These are phyloP conservation scores for Mormoops blainvillei DNA, from an alignment of 2,113 vertebrate species.

Conservation along the genomic window DNA sequence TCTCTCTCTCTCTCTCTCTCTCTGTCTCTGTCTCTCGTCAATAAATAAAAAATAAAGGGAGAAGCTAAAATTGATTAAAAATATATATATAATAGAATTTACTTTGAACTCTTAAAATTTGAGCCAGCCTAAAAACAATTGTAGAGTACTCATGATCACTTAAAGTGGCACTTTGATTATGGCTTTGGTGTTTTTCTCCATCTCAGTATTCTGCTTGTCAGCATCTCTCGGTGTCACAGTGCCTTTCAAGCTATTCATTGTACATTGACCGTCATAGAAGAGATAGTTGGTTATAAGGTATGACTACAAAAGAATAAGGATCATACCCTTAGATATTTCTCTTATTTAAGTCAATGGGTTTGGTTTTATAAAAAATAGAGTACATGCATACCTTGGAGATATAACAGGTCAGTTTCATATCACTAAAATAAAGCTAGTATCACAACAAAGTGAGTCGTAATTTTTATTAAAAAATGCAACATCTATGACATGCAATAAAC, in stretches of 20 bases:
- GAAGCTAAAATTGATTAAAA: neutral
- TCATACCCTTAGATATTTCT: neutral
- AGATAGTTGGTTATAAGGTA: neutral
- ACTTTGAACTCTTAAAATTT: neutral
- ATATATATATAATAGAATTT: neutral
- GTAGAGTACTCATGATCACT: neutral
- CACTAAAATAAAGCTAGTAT: neutral
- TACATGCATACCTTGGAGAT: neutral
- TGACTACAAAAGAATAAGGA: neutral
- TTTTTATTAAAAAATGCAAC: neutral
- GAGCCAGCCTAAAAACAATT: neutral
- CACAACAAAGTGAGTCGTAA: neutral
- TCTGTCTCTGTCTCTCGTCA: no score
- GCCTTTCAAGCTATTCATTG: neutral
- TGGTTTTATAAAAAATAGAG: neutral
- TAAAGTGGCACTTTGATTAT: neutral
- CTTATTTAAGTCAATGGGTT: neutral
- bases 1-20: no score
- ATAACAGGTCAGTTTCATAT: neutral
- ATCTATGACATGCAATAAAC: neutral
- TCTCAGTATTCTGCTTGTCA: neutral
- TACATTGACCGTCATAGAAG: neutral
- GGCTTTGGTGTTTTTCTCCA: neutral
- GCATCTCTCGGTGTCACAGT: neutral
- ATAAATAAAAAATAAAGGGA: neutral